Evolutionary conservation across 2,113 vertebrate species (phyloP), one percentile per base, ranked within the genome.

Genomic region (Ailuropoda melanoleuca): DNA sequence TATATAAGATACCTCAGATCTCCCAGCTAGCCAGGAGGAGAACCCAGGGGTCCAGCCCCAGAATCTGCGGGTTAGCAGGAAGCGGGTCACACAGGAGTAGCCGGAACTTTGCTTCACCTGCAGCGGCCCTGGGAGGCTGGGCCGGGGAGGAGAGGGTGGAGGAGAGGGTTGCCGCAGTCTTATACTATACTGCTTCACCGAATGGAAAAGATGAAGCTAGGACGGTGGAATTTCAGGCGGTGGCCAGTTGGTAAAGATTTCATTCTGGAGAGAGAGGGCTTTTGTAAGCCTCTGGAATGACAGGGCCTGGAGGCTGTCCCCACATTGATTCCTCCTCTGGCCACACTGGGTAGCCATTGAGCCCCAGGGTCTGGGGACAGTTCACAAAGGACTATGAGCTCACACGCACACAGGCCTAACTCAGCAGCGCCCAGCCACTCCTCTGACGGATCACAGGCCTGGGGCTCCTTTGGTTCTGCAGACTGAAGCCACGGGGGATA

Each of bases 181-280:
- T 43, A 26, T 3, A 8, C 56, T 29, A 39, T 19, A 4, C 81
- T 43, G 88, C 93, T 74, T 97, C 72, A 50, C 46, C 31, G 12
- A 95, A 62, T 89, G 96, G 98, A 98, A 98, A 98, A 96, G 96
- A 93, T 96, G 96, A 97, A 85, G 97, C 87, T 13, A 75, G 93
- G 60, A 72, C 53, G 66, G 82, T 75, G 93, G 97, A 97, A 96
- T 97, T 97, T 87, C 82, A 95, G 77, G 55, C 93, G 84, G 86
- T 26, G 46, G 96, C 93, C 97, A 97, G 92, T 83, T 78, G 88
- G 97, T 97, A 68, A 97, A 88, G 96, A 90, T 89, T 90, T 98
- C 90, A 53, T 88, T 93, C 96, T 80, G 78, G 88, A 97, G 81
- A 96, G 75, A 91, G 90, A 97, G 58, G 85, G 95, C 94, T 97